A percentile compares a stretch with the other conserved stretches of the same genome.
Conservation (phyloP, 2,113 vertebrate genomes). For the Cettia cetti region DNA sequence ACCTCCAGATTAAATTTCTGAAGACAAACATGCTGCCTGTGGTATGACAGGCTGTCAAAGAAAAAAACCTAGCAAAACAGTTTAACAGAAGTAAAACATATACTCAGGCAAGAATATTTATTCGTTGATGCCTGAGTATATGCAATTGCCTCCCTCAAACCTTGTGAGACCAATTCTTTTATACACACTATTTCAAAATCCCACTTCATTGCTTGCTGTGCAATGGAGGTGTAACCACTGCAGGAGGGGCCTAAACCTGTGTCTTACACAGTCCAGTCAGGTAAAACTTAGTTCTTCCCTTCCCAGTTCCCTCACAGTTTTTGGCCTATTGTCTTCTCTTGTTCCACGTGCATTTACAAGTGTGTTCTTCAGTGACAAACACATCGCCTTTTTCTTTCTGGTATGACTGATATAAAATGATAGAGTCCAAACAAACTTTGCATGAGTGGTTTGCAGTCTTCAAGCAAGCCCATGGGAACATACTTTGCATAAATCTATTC, state of each 20-base stretch:
- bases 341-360: not conserved
- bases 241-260: not conserved
- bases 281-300: not conserved
- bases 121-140: accelerated
- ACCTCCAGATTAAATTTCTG: not conserved
- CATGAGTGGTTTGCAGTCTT: not conserved
- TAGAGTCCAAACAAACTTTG: not conserved
- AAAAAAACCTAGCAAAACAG: not conserved
- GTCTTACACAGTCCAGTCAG: not conserved
- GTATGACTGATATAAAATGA: not conserved
- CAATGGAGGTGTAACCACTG: not conserved
- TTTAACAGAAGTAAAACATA: not conserved
- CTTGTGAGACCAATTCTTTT: not conserved
- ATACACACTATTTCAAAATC: not conserved
- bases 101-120: not conserved
- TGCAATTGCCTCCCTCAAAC: not conserved
- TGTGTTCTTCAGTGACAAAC: not conserved
- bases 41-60: not conserved
- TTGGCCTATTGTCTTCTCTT: not conserved
- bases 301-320: not conserved
- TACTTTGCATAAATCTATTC: not conserved
- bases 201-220: not conserved
- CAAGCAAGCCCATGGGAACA: not conserved
- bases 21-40: not conserved
- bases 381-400: not conserved